These are phyloP conservation scores for Criorhina ranunculi DNA, from an alignment of 2,888 invertebrate genomes.

Conservation along the genomic window DNA sequence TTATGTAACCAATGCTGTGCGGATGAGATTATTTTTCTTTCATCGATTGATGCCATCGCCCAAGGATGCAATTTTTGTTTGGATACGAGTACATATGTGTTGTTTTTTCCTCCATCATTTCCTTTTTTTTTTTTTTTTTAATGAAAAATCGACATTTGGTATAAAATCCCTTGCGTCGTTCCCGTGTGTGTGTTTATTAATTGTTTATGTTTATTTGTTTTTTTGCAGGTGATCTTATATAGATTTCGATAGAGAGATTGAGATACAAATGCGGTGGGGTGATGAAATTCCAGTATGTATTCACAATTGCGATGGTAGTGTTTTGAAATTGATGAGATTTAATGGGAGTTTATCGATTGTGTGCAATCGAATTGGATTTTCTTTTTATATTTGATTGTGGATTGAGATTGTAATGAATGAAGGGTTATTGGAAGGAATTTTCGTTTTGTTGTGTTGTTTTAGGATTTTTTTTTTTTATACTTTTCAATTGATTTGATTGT, in stretches of 20 bases:
- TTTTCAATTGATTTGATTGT: neutral
- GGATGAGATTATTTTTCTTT: conserved; percentile 54
- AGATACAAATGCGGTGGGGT: neutral
- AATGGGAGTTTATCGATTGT: conserved; percentile 33
- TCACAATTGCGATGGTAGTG: conserved; percentile 7
- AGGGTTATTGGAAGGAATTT: neutral
- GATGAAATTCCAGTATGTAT: conserved; percentile 26
- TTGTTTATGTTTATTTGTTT: conserved; percentile 48
- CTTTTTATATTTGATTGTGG: conserved; percentile 14
- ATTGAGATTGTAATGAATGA: conserved; percentile 20
- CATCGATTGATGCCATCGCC: conserved; percentile 41
- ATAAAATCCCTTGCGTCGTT: conserved; percentile 42
- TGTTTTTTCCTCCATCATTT: no score
- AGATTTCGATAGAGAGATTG: neutral
- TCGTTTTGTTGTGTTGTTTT: neutral
- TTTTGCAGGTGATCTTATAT: conserved; percentile 42
- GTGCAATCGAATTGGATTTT: conserved; percentile 10
- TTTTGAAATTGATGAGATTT: conserved; percentile 55
- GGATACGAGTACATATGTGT: conserved; percentile 25
- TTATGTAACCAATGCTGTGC: conserved; percentile 52
- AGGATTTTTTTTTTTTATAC: neutral
- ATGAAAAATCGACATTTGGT: conserved; percentile 17
- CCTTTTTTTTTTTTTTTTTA: neutral
- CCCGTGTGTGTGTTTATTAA: conserved; percentile 38
- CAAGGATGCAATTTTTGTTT: conserved; percentile 61